Evolutionary conservation across 2,888 invertebrate genomes (phyloP).

Genomic region (Pherbina coryleti): DNA sequence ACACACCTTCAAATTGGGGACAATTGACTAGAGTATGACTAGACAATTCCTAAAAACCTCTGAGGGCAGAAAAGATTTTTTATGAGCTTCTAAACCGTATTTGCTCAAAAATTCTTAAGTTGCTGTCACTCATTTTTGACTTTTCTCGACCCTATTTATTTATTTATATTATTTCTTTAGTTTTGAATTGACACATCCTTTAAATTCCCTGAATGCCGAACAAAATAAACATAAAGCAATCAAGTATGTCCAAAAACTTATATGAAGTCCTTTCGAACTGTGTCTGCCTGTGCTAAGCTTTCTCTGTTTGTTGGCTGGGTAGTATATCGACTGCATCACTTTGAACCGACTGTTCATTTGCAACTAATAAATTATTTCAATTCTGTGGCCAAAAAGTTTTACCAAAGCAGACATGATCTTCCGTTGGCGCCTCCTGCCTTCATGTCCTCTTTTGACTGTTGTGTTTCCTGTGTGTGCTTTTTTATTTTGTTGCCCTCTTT

Average conservation of each 20-base stretch:
- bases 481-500: not conserved
- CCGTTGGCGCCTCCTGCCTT: not conserved
- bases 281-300: not conserved
- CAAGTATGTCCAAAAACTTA: not conserved
- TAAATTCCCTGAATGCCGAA: not conserved
- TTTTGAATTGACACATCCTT: not conserved
- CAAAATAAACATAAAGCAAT: not conserved
- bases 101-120: too few relatives aligned
- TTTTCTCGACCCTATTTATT: too few relatives aligned
- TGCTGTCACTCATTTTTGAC: too few relatives aligned
- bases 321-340: too few relatives aligned
- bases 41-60: too few relatives aligned
- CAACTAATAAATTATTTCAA: constrained; percentile 32
- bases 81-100: too few relatives aligned
- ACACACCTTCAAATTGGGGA: too few relatives aligned
- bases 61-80: too few relatives aligned
- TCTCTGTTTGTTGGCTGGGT: not conserved
- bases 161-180: too few relatives aligned
- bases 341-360: constrained; percentile 1
- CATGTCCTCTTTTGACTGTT: not conserved
- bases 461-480: not conserved
- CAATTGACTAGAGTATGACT: too few relatives aligned
- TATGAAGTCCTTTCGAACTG: not conserved
- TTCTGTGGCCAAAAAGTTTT: not conserved
- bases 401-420: not conserved